Base-by-base conservation (phyloP, 2,888 invertebrate species). In the Chrysomela aeneicollis region DNA sequence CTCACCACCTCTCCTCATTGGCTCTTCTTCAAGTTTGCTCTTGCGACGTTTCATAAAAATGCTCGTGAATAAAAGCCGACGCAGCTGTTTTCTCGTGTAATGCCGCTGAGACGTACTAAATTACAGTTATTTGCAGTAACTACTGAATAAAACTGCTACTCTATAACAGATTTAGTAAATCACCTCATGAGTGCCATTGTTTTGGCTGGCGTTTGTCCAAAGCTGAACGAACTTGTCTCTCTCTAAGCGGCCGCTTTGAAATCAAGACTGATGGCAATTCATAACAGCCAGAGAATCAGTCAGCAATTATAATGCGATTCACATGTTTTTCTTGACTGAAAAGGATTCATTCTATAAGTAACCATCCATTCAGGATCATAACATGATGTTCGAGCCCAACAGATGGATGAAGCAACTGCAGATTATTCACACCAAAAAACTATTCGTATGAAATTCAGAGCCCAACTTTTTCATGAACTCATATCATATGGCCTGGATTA, bases 71-170 rank as follows among this genome's bases (percentile, higher is more conserved):
- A 68, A 63, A 42, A 63, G 71, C 67, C 63, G 67, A 73, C 72
- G 67, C 73, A 75, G 75, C 74, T 73, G 75, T 71, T 74, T 73
- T 71, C 72, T 58, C 60, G 53, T 58, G 62, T 42, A 57, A 55
- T 47, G 59, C 63, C 51, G 69, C 63, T 61, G 64, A 67, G 67
- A 62, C 61, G 67, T 57, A 68, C 64, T 73, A 73, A 74, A 74
- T 73, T 70, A 70, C 71, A 64, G 73, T 73, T 75, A 75, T 75
- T 75, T 73, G 72, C 71, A 68, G 71, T 70, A 74, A 73, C 72
- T 72, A 74, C 70, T 73, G 57, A 46, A 57, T 73, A 63, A 71
- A 67, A 68, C 69, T 72, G 70, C 70, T 71, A 72, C 70, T 74
- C 71, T 67, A 71, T 74, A 74, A 71, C 71, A 71, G 74, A 73